These are phyloP conservation scores for Psilopogon haemacephalus DNA, from an alignment of 2,113 vertebrate species.

Conservation along the genomic window DNA sequence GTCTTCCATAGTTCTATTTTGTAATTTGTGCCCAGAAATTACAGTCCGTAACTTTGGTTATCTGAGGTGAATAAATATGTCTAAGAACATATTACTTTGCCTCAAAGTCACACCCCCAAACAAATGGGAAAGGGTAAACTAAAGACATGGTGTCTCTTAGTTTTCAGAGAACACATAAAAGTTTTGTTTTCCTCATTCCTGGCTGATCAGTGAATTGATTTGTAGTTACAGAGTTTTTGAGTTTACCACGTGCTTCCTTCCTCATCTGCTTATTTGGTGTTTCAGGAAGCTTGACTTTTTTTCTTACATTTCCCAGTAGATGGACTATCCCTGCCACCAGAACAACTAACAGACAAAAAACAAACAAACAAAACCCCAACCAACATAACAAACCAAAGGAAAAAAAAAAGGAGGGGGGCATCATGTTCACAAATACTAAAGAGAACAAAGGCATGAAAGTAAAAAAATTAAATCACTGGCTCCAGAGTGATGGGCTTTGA, in stretches of 20 bases:
- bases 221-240: background rate
- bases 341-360: background rate
- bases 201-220: background rate
- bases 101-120: background rate
- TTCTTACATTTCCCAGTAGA: background rate
- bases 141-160: background rate
- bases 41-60: rapidly evolving
- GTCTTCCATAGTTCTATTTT: background rate
- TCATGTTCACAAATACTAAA: background rate
- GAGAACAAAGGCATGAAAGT: background rate
- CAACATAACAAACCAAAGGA: background rate
- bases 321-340: background rate
- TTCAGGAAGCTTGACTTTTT: background rate
- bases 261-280: background rate
- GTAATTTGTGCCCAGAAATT: background rate
- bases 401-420: too few relatives aligned
- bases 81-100: background rate
- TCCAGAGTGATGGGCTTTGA: background rate
- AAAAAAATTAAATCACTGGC: background rate
- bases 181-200: background rate
- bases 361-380: background rate
- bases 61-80: background rate
- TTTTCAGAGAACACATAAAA: background rate
- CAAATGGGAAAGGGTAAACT: background rate
- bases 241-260: background rate